Base-by-base conservation (phyloP, 1,140 invertebrate species). In the Lasioglossum albipes region DNA sequence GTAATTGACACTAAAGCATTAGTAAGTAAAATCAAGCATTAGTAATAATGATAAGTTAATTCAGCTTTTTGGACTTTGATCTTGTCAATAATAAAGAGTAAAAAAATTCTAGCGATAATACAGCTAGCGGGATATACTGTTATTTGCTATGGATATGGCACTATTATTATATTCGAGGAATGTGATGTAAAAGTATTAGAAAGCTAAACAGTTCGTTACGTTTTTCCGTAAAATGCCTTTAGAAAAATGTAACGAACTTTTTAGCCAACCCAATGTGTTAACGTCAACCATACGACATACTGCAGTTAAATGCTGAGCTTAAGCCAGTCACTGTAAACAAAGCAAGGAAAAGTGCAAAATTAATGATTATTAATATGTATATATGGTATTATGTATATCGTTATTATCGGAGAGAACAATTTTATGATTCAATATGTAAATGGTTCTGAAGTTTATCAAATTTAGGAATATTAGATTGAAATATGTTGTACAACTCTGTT, bases 241-340 rank as follows among this genome's bases (percentile, higher is more conserved):
- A 12, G 45, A 3, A 49, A 49, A 49, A 49, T 13, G 0, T 0
- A 12, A 49, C 45, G 13, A 49, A 49, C 10, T 49, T 49, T 13
- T 49, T 49, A 13, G 10, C 45, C 13, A 49, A 49, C 9, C 45
- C 9, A 49, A 41, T 16, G 18, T 52, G 22, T 64, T 20, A 78
- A 16, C 61, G 31, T 85, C 91, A 91, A 77, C 83, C 84, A 75
- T 87, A 89, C 64, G 92, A 92, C 87, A 93, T 91, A 90, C 90
- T 93, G 90, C 91, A 93, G 68, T 92, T 93, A 91, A 93, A 93
- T 86, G 91, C 92, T 79, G 92, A 93, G 77, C 91, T 92, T 89
- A 93, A 91, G 81, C 91, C 90, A 87, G 91, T 90, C 90, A 93
- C 93, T 93, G 92, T 82, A 91, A 93, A 90, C 82, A 91, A 87